Evolutionary conservation across 1,140 invertebrate species (phyloP), one percentile per base, ranked within the genome.

Genomic region (Diuraphis noxia): DNA sequence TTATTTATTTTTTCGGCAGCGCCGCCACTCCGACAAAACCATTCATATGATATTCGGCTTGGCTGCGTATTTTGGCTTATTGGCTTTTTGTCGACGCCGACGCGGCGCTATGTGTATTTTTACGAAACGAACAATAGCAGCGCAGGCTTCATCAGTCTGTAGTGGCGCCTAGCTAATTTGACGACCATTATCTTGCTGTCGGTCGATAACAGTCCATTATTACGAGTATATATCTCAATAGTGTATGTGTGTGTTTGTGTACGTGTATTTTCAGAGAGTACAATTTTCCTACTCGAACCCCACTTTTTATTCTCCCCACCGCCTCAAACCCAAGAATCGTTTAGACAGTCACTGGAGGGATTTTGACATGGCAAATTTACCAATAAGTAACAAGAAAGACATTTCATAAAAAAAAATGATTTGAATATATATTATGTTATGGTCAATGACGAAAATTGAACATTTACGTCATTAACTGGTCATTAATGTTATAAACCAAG

Each of bases 201-300:
- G 25, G 52, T 88, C 86, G 36, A 88, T 88, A 38, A 88, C 34
- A 56, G 49, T 88, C 49, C 49, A 88, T 88, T 88, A 82, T 38
- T 88, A n/a, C n/a, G n/a, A n/a, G n/a, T n/a, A 82, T 25, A 30
- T 40, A 23, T 23, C 9, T 5, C n/a, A n/a, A 9, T 13, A 10
- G 36, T 10, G 85, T 52, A 23, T 86, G n/a, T 17, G 84, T 49
- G 85, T 56, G 34, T 41, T 19, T n/a, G 17, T 41, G 17, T 30
- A 23, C 8, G 25, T 79, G 23, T 77, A 9, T 49, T n/a, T 63
- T n/a, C 30, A 63, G 10, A 72, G 30, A 72, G 10, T 72, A 2
- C 56, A 72, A 72, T 72, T 72, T 17, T 17, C 13, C 4, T 17
- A n/a, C 13, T 34, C n/a, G 56, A 17, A n/a, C 56, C 56, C n/a